Base-by-base conservation (phyloP, 2,888 invertebrate genomes). In the Adelognathus sp. region DNA sequence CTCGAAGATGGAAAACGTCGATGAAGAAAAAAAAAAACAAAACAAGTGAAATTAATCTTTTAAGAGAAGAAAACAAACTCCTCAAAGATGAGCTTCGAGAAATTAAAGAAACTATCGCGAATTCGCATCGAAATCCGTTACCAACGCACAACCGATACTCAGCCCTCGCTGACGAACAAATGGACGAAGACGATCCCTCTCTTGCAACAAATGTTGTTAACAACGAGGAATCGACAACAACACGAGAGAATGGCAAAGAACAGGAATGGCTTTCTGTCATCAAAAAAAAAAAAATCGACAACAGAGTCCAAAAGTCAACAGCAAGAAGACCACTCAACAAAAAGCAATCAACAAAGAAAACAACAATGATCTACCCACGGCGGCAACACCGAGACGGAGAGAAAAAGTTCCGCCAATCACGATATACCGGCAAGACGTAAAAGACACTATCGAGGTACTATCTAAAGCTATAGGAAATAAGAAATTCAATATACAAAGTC, bases 351-450 rank as follows among this genome's bases (percentile, higher is more conserved):
- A 60, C 11, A 24, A 11, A 14, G 18, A 44, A 16, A 44, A 44
- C 16, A 44, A 18, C 18, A 44, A 44, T 18, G 16, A 16, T 7
- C 2, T 14, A 18, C 31, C 56, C 9, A 0, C 18, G 18, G 9
- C 6, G 14, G 16, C 9, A 11, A 27, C 31, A 36, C 2, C 60
- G 7, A 60, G 29, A 14, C 16, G 63, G 44, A 63, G 21, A 24
- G 63, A 18, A 18, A 67, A 54, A 11, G 11, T 67, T 1, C 67
- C 67, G 2, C 36, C 67, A 29, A 67, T 67, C 18, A 27, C 0
- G 1, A 41, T 54, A 16, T 67, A 54, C 11, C 52, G 66, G 2
- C 66, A 66, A 16, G 66, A 52, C 2, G 67, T 67, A 7, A 52
- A 52, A 5, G 54, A 67, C 16, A 54, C 67, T 6, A 29, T 67